These are phyloP conservation scores for Calephelis virginiensis DNA, from an alignment of 1,140 invertebrate genomes.

Conservation along the genomic window DNA sequence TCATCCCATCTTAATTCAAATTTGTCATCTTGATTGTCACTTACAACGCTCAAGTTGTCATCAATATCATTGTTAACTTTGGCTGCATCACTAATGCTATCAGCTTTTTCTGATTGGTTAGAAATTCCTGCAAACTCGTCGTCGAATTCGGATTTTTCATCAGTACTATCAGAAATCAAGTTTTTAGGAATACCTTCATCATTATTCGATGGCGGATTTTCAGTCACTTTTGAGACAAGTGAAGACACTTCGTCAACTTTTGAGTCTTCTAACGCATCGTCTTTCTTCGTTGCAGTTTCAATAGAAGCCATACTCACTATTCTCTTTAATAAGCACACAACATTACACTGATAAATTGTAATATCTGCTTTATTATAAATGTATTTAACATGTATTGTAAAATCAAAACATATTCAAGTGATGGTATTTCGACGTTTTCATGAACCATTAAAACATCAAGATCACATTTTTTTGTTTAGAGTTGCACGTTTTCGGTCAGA, in stretches of 20 bases:
- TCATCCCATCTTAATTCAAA: slow-evolving; percentile 45
- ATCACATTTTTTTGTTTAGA: no score
- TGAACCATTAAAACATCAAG: not conserved
- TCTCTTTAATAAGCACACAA: not conserved
- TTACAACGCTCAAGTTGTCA: slow-evolving; percentile 19
- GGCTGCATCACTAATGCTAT: not conserved
- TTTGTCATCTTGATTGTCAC: slow-evolving; percentile 34
- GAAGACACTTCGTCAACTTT: not conserved
- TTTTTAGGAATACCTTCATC: not conserved
- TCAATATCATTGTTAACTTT: not conserved
- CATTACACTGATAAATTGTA: not conserved
- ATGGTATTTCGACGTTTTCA: not conserved
- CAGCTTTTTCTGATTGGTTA: not conserved
- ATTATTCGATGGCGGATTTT: not conserved
- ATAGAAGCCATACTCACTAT: not conserved
- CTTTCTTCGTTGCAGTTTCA: not conserved
- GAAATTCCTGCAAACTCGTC: not conserved
- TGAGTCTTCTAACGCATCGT: not conserved
- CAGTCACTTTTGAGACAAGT: not conserved
- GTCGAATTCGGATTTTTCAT: not conserved
- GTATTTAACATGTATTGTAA: not conserved
- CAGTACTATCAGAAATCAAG: not conserved
- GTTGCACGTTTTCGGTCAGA: no score
- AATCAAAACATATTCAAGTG: not conserved
- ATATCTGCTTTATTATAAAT: not conserved